phyloP scores from a whole-genome alignment of 2,888 invertebrate genomes.

The Tetrapedia diversipes region DNA sequence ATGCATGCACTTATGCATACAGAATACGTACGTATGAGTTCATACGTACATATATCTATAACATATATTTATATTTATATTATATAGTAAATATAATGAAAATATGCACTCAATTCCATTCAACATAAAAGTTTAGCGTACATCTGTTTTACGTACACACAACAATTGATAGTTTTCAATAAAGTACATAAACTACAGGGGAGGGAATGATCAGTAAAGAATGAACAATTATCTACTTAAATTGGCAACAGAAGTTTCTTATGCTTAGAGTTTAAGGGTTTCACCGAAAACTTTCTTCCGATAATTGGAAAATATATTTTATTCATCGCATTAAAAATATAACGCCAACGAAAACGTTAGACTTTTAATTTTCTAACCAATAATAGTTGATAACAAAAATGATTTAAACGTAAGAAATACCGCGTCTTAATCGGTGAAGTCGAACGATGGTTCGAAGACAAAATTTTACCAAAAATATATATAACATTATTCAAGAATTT shows the following conservation, averaged over 20 bases:
- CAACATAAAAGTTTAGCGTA: constrained; percentile 45
- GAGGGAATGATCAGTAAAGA: constrained; percentile 45
- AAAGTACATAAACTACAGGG: constrained; percentile 52
- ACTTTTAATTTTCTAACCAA: neutral
- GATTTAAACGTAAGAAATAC: neutral
- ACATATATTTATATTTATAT: constrained; percentile 47
- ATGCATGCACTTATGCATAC: constrained; percentile 1
- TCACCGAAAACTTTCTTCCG: neutral
- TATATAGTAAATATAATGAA: constrained; percentile 65
- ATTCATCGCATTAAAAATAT: neutral
- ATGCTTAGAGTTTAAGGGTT: constrained; percentile 3
- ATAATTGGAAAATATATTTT: neutral
- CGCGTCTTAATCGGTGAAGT: neutral
- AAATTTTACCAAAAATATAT: constrained; percentile 25
- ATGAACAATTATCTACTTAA: constrained; percentile 35
- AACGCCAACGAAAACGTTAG: neutral
- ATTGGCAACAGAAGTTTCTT: constrained; percentile 13
- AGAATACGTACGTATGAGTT: constrained; percentile 16
- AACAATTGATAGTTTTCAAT: constrained; percentile 61
- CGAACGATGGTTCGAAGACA: neutral
- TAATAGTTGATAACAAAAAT: neutral
- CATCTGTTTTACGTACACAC: constrained; percentile 57
- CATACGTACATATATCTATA: constrained; percentile 36
- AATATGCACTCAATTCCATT: constrained; percentile 45
- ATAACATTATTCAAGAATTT: constrained; percentile 21